Percentiles rank a stretch among this genome's conserved stretches.
Evolutionary conservation across 2,888 invertebrate species (phyloP).

Genomic region (Alviniconcha strummeri): DNA sequence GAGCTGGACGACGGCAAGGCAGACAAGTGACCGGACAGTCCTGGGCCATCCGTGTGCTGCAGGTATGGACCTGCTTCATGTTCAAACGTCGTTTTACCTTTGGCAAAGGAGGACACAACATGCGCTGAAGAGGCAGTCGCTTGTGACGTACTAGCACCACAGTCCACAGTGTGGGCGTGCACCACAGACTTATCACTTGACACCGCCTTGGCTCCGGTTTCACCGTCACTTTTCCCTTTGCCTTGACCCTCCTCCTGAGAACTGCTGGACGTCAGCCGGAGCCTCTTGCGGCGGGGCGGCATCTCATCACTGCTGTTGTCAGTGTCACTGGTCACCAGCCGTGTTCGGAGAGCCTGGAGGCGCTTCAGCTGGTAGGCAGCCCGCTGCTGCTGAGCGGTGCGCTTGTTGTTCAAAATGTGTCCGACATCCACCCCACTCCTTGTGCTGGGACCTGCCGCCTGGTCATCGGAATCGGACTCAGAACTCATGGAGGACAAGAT

Average conservation of each 20-base stretch:
- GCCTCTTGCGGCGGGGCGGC: slow-evolving; percentile 1
- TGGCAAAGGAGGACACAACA: background rate
- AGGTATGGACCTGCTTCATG: slow-evolving; percentile 30
- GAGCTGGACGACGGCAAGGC: slow-evolving; percentile 3
- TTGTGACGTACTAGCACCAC: slow-evolving; percentile 17
- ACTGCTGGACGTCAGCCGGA: slow-evolving; percentile 22
- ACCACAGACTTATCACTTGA: slow-evolving; percentile 22
- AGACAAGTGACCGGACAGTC: background rate
- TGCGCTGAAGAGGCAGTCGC: background rate
- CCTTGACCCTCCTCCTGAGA: slow-evolving; percentile 20
- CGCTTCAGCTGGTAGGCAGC: slow-evolving; percentile 46
- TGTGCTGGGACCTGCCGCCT: slow-evolving; percentile 16
- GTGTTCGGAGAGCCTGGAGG: slow-evolving; percentile 51
- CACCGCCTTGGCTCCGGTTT: slow-evolving; percentile 30
- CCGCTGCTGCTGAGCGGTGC: slow-evolving; percentile 33
- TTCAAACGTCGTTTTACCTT: slow-evolving; percentile 18
- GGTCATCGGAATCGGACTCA: slow-evolving; percentile 37
- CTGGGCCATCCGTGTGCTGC: slow-evolving; percentile 22
- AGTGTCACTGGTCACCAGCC: slow-evolving; percentile 53
- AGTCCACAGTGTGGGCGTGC: background rate
- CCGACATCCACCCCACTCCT: slow-evolving; percentile 15
- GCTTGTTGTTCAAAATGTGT: slow-evolving; percentile 23
- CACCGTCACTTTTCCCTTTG: slow-evolving; percentile 3
- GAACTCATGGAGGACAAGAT: slow-evolving; percentile 35
- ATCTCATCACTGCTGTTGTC: slow-evolving; percentile 28